phyloP scores from a whole-genome alignment of 1,140 invertebrate genomes.

The Apis laboriosa region DNA sequence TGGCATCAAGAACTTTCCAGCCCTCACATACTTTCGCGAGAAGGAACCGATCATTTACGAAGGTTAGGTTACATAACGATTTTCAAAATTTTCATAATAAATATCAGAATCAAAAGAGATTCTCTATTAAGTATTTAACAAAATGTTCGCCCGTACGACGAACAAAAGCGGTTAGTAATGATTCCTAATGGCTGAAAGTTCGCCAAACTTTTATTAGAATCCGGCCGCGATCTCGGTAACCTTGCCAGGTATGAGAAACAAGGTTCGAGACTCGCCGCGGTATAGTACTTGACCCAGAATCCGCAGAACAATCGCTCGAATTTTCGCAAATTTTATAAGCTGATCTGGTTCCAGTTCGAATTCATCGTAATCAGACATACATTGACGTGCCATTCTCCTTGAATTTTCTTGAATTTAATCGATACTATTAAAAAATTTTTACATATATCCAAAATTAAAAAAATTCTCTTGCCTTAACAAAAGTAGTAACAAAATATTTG shows the following conservation, averaged over 20 bases:
- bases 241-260: slow-evolving; percentile 65
- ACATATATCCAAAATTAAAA: too few relatives aligned
- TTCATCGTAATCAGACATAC: neutral
- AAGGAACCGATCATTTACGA: slow-evolving; percentile 96
- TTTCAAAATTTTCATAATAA: neutral
- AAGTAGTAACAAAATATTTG: too few relatives aligned
- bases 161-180: slow-evolving; percentile 42
- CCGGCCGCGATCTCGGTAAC: slow-evolving; percentile 62
- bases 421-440: neutral
- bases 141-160: neutral
- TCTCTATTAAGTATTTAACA: slow-evolving; percentile 1
- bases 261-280: slow-evolving; percentile 52
- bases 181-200: slow-evolving; percentile 49
- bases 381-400: too few relatives aligned
- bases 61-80: slow-evolving; percentile 81
- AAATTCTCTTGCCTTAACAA: too few relatives aligned
- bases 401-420: too few relatives aligned
- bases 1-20: slow-evolving; percentile 96
- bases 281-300: slow-evolving; percentile 66
- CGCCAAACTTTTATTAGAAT: slow-evolving; percentile 69
- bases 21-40: slow-evolving; percentile 96
- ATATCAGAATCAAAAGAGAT: neutral
- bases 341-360: neutral
- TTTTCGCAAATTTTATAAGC: neutral
- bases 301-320: slow-evolving; percentile 26